Conservation (phyloP, 2,888 invertebrate genomes). For the Scaptomyza tumidula region DNA sequence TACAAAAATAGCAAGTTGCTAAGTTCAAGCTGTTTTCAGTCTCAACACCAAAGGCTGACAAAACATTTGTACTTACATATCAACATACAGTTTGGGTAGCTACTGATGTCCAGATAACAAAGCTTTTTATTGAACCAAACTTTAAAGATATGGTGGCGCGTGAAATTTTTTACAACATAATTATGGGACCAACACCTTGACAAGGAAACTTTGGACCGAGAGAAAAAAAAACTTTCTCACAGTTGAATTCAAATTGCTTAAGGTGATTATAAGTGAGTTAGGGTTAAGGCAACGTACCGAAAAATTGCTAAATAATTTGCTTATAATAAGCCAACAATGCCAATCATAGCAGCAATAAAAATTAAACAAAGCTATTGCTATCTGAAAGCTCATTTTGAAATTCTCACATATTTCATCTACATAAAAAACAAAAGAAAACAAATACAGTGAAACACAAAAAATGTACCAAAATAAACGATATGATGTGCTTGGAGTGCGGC, state of each 20-base stretch:
- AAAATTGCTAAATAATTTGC: slow-evolving; percentile 18
- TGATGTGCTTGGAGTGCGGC: not conserved
- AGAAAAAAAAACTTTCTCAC: slow-evolving; percentile 1
- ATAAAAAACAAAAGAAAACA: not conserved
- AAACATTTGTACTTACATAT: not conserved
- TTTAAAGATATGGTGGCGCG: slow-evolving; percentile 12
- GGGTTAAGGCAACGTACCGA: slow-evolving; percentile 3
- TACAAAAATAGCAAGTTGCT: too few species aligned
- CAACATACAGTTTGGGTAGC: slow-evolving; percentile 4
- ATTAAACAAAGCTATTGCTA: not conserved
- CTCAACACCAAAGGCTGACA: not conserved
- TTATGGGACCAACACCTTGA: not conserved
- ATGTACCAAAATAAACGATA: slow-evolving; percentile 15
- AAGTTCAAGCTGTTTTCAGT: not conserved
- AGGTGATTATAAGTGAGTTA: slow-evolving; percentile 15
- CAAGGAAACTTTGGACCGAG: not conserved
- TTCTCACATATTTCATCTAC: not conserved
- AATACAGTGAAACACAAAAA: slow-evolving; percentile 11
- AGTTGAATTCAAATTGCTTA: not conserved
- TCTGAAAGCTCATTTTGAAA: not conserved
- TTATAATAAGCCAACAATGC: slow-evolving; percentile 12
- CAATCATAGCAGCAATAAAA: not conserved
- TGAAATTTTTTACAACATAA: slow-evolving; percentile 2
- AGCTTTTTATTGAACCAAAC: slow-evolving; percentile 3
- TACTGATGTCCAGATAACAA: not conserved